phyloP scores from a whole-genome alignment of 1,140 invertebrate species.

The Pseudomyrmex concolor region DNA sequence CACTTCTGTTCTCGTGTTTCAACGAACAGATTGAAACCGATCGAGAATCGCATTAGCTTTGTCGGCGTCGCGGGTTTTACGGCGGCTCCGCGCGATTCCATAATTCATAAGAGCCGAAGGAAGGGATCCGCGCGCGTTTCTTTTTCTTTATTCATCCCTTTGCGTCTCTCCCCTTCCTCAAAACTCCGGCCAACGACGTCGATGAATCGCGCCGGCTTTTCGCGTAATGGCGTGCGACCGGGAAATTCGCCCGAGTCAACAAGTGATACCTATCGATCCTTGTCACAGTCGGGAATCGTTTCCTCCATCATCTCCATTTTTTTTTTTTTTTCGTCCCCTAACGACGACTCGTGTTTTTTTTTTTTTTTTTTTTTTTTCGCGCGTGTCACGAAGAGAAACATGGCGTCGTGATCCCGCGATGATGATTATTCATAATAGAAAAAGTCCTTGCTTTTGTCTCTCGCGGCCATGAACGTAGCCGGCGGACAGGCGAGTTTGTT shows the following conservation, averaged over 20 bases:
- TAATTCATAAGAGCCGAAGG: conserved; percentile 62
- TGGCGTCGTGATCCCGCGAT: background rate
- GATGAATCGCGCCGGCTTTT: conserved; percentile 57
- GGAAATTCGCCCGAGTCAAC: conserved; percentile 66
- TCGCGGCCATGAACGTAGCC: no score
- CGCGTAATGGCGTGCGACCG: conserved; percentile 56
- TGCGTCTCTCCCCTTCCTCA: conserved; percentile 19
- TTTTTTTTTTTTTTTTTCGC: no score
- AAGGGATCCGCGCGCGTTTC: conserved; percentile 34
- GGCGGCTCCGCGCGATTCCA: conserved; percentile 28
- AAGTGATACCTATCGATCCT: conserved; percentile 72
- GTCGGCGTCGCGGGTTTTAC: background rate
- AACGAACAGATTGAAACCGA: background rate
- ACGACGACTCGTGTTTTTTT: conserved; percentile 26
- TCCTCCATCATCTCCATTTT: background rate
- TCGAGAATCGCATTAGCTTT: background rate
- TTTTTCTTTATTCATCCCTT: conserved; percentile 70
- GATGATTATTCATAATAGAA: background rate
- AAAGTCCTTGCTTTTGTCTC: no score
- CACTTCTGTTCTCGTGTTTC: background rate
- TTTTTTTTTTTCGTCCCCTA: background rate
- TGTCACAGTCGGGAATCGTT: conserved; percentile 10
- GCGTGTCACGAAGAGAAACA: conserved; percentile 1
- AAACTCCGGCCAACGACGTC: conserved; percentile 35
- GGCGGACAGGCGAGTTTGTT: no score